Evolutionary conservation across 2,888 invertebrate genomes (phyloP).

Genomic region (Chalcis sispes): DNA sequence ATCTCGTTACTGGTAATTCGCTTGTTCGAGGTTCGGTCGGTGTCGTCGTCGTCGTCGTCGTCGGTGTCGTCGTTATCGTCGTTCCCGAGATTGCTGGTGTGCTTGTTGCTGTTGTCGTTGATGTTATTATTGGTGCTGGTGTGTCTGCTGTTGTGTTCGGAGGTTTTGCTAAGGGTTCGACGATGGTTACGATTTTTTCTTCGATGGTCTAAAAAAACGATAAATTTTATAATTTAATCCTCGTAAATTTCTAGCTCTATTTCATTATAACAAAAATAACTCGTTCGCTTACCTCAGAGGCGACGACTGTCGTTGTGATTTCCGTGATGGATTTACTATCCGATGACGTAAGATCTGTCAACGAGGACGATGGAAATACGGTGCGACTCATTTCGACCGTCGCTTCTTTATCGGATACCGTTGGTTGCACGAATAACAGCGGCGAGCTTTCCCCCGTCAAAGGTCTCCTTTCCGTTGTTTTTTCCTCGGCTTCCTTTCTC

Average conservation of each 20-base stretch:
- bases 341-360: conserved; percentile 33
- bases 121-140: not conserved
- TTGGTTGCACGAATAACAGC: conserved; percentile 30
- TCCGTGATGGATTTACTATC: conserved; percentile 34
- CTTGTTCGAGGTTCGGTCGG: conserved; percentile 44
- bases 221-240: not conserved
- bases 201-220: conserved; percentile 6
- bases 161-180: conserved; percentile 8
- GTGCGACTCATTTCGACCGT: conserved; percentile 41
- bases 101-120: not conserved
- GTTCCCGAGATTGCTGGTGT: not conserved
- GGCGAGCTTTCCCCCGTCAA: conserved; percentile 50
- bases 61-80: not conserved
- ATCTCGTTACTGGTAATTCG: conserved; percentile 29
- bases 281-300: conserved; percentile 19
- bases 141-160: conserved; percentile 1
- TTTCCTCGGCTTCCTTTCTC: not conserved
- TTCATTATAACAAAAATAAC: not conserved
- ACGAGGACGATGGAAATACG: conserved; percentile 36
- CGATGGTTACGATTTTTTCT: conserved; percentile 17
- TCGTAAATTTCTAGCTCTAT: not conserved
- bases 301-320: not conserved
- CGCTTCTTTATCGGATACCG: conserved; percentile 43
- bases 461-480: conserved; percentile 17
- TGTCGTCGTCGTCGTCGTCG: not conserved